Conservation (phyloP, 2,113 vertebrate species). For the Eudyptes chrysolophus region DNA sequence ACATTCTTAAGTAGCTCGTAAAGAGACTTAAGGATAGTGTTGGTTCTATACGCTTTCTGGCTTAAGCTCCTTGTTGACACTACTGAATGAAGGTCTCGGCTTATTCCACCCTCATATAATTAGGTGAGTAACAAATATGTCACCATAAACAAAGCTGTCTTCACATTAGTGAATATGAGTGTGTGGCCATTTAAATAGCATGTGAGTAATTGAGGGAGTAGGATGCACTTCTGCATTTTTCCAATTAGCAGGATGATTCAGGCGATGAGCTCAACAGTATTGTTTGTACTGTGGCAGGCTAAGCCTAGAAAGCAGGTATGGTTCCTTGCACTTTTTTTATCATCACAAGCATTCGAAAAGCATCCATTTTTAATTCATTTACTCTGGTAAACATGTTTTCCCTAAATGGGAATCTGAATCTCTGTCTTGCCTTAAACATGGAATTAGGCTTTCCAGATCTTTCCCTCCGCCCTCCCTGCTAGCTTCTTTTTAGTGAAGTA, state of each 20-base stretch:
- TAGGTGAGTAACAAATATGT: conserved; percentile 52
- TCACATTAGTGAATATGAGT: not conserved
- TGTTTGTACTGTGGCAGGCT: not conserved
- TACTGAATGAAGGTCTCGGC: not conserved
- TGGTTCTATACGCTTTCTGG: not conserved
- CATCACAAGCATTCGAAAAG: not conserved
- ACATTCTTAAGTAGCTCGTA: not conserved
- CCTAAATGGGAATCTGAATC: not conserved
- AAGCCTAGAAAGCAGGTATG: conserved; percentile 48
- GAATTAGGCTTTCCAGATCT: not conserved
- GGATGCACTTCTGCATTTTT: conserved; percentile 30
- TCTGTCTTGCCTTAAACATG: not conserved
- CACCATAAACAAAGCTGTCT: conserved; percentile 24
- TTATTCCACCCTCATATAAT: conserved; percentile 36
- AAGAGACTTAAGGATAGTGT: not conserved
- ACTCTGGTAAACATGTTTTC: not conserved
- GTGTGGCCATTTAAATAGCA: not conserved
- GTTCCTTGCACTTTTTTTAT: not conserved
- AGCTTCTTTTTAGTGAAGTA: not conserved
- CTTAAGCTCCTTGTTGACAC: conserved; percentile 17
- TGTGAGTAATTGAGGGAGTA: conserved; percentile 48
- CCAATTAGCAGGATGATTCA: conserved; percentile 55
- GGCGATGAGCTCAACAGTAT: not conserved
- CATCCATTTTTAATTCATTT: not conserved
- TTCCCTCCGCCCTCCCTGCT: not conserved